Conservation (phyloP, 2,888 invertebrate species). For the Drosophila mimetica region DNA sequence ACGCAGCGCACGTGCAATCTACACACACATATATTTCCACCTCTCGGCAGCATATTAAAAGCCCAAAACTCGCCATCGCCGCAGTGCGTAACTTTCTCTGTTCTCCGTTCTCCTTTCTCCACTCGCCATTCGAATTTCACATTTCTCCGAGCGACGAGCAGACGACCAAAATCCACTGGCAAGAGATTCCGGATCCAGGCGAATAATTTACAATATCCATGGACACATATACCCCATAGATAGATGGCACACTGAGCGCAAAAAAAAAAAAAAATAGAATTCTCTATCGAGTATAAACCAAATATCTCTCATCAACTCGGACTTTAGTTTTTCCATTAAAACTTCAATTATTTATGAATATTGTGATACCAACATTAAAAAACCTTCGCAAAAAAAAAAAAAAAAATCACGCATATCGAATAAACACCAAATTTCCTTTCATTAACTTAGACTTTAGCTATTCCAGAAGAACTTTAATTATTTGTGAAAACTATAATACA, state of each 20-base stretch:
- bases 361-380: too few species aligned
- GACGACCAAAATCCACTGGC: slow-evolving; percentile 25
- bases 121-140: slow-evolving; percentile 13
- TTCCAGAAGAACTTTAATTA: too few species aligned
- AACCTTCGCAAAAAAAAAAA: too few species aligned
- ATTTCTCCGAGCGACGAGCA: not conserved
- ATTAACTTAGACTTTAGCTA: too few species aligned
- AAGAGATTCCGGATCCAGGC: slow-evolving; percentile 28
- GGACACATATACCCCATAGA: slow-evolving; percentile 6
- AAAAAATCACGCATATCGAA: too few species aligned
- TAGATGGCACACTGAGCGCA: slow-evolving; percentile 21
- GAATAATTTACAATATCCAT: slow-evolving; percentile 41
- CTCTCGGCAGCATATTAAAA: slow-evolving; percentile 69
- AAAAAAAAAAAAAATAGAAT: too few species aligned
- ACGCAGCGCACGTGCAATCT: slow-evolving; percentile 69
- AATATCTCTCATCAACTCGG: too few species aligned
- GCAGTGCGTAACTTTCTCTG: slow-evolving; percentile 76
- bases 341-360: too few species aligned
- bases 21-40: slow-evolving; percentile 49
- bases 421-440: too few species aligned
- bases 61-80: slow-evolving; percentile 57
- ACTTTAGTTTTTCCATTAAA: too few species aligned
- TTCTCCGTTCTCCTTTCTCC: slow-evolving; percentile 49
- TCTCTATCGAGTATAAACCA: too few species aligned
- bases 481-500: too few species aligned